Evolutionary conservation across 2,888 invertebrate genomes (phyloP), one percentile per base, ranked within the genome.

Genomic region (Philonicus albiceps): DNA sequence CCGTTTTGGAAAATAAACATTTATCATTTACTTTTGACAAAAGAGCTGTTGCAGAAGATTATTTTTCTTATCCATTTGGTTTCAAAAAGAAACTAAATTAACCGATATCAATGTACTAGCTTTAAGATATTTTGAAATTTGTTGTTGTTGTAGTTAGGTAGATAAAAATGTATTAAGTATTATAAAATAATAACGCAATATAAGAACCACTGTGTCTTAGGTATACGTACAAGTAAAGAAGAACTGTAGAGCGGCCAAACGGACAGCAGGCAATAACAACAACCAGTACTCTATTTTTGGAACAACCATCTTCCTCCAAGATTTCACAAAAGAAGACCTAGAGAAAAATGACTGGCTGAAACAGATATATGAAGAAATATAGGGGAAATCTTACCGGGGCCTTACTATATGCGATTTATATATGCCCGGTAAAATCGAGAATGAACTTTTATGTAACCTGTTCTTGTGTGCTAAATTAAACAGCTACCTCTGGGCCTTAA

Each of bases 21-120:
- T 37, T 80, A 7, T 49, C 53, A 43, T 80, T 80, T 22, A 80
- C 80, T 43, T 80, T 80, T 80, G 80, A 80, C 13, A 49, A 49
- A 49, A 49, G 49, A 80, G 19, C 27, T 49, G 49, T 80, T 49
- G 40, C 76, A 37, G 30, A 74, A 1, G 74, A 74, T 74, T 74
- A 74, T 74, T 74, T 74, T 74, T 74, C 30, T 31, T 74, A 49
- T 16, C 49, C 49, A 8, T 49, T 30, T 80, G 80, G 49, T 22
- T 22, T 80, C 30, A 80, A 80, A 80, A 43, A 31, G 30, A 49
- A 74, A 34, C 74, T 31, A 27, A 5, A 30, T 30, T 34, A 74
- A 11, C 3, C 19, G 4, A 31, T 74, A 1, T n/a, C 30, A 6
- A 74, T 74, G 13, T 31, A 31, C 34, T 74, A 31, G 13, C 31